Conservation (phyloP, 2,888 invertebrate species). For the Eremobia ochroleuca region DNA sequence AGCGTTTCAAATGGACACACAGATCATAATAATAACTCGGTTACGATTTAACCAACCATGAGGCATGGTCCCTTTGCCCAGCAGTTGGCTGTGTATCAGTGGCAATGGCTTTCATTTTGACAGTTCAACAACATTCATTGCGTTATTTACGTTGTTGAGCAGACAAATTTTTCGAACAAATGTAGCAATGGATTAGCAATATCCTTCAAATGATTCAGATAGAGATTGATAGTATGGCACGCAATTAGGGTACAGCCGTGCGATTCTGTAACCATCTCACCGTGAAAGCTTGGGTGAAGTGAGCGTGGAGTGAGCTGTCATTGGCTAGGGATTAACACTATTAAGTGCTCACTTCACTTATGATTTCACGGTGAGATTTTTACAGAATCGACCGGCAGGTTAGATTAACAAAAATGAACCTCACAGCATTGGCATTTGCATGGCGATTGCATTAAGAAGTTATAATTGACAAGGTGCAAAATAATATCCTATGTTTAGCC, state of each 20-base stretch:
- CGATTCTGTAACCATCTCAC: no score
- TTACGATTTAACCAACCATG: constrained; percentile 3
- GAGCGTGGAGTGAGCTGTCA: no score
- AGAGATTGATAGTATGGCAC: background rate
- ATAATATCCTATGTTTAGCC: background rate
- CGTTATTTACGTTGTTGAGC: background rate
- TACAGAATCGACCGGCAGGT: no score
- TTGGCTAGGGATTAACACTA: no score
- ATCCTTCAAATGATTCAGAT: background rate
- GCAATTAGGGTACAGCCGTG: no score
- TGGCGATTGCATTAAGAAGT: background rate
- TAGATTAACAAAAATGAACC: background rate
- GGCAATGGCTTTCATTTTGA: background rate
- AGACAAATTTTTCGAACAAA: background rate
- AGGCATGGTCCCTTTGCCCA: background rate
- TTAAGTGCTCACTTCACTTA: no score
- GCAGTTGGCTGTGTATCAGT: background rate
- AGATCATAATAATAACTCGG: constrained; percentile 30
- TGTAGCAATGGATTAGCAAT: background rate
- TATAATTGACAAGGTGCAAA: background rate
- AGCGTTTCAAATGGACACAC: constrained; percentile 11
- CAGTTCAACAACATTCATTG: background rate
- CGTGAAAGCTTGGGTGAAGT: no score
- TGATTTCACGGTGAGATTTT: no score
- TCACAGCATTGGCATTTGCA: background rate